These are phyloP conservation scores for Sebastes oblongus DNA, from an alignment of 2,797 vertebrate species.

Conservation along the genomic window DNA sequence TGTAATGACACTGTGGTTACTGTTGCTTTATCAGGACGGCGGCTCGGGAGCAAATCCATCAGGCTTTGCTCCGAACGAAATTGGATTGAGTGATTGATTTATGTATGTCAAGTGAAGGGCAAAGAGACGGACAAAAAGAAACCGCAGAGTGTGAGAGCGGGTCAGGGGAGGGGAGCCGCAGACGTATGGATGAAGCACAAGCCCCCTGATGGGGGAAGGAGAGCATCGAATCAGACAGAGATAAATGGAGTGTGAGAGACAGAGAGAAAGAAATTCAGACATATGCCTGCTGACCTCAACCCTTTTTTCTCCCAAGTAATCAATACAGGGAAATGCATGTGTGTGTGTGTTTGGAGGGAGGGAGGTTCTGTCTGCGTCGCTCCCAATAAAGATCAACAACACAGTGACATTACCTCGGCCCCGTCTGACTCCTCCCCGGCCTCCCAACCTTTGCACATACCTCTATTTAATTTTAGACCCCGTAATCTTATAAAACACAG, in stretches of 20 bases:
- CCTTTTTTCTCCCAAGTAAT: conserved; percentile 60
- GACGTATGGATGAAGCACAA: conserved; percentile 61
- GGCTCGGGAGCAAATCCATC: conserved; percentile 68
- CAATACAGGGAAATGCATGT: conserved; percentile 72
- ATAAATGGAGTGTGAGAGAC: conserved; percentile 80
- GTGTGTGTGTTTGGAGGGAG: conserved; percentile 21
- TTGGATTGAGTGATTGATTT: conserved; percentile 81
- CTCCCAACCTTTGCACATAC: conserved; percentile 69
- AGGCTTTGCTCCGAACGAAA: conserved; percentile 73
- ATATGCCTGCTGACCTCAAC: conserved; percentile 80
- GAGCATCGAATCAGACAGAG: conserved; percentile 79
- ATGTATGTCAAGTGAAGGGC: conserved; percentile 80
- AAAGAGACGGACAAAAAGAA: conserved; percentile 72
- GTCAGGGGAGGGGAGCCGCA: conserved; percentile 52
- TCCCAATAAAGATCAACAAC: conserved; percentile 67
- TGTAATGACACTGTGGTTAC: conserved; percentile 67
- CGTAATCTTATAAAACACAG: conserved; percentile 72
- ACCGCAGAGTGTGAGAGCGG: conserved; percentile 44
- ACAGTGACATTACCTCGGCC: conserved; percentile 67
- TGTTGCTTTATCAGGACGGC: conserved; percentile 68
- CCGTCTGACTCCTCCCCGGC: conserved; percentile 48
- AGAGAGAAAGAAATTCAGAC: conserved; percentile 78
- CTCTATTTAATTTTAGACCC: conserved; percentile 70
- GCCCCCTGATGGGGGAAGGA: conserved; percentile 67
- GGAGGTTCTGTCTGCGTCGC: conserved; percentile 46